Evolutionary conservation across 2,113 vertebrate genomes (phyloP).

Genomic region (Catharus bicknelli): DNA sequence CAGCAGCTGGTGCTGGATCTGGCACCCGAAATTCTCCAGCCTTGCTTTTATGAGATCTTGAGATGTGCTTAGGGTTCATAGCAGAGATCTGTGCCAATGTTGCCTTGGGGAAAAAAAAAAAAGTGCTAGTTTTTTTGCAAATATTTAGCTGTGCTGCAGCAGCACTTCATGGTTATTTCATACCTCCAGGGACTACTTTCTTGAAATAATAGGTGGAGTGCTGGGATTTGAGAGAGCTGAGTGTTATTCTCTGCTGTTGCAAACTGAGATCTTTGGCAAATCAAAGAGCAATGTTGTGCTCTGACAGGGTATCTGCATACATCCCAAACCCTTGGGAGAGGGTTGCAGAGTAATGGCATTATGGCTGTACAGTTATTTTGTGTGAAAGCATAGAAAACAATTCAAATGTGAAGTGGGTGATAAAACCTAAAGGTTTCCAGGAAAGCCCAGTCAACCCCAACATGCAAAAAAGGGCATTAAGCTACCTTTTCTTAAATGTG

Average conservation of each 20-base stretch:
- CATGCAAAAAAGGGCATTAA: not conserved
- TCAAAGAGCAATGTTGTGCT: not conserved
- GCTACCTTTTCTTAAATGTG: not conserved
- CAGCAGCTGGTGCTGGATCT: not conserved
- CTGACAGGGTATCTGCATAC: not conserved
- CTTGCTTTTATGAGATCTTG: not conserved
- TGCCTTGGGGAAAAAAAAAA: not conserved
- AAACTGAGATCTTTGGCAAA: not conserved
- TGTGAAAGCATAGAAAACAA: not conserved
- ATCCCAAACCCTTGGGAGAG: not conserved
- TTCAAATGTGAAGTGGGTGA: not conserved
- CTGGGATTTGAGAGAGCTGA: not conserved
- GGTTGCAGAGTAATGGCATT: not conserved
- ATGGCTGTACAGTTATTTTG: not conserved
- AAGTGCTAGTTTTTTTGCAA: conserved; percentile 21
- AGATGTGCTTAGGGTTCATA: not conserved
- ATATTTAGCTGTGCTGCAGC: not conserved
- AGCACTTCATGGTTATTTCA: conserved; percentile 5
- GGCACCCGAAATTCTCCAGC: not conserved
- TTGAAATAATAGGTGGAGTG: conserved; percentile 2
- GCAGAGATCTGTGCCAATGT: not conserved
- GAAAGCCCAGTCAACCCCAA: not conserved
- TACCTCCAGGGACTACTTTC: not conserved
- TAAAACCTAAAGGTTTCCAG: not conserved
- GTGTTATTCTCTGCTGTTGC: not conserved